Conservation (phyloP, 2,113 vertebrate species). For the Mormoops blainvillei region DNA sequence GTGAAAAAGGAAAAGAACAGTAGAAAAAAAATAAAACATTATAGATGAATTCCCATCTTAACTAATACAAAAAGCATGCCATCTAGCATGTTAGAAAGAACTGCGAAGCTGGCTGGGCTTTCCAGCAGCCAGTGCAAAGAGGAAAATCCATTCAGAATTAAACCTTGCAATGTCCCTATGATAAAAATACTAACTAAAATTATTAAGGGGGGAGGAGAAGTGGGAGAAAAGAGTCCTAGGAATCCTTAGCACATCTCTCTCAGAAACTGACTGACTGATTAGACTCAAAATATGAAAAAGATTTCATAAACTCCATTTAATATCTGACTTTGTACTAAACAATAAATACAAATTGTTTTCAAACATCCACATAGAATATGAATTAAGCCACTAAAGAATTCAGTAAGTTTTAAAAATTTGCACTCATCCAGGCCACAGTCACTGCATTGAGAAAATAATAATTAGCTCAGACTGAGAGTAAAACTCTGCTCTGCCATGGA, state of each 20-base stretch:
- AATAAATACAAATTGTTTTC: neutral
- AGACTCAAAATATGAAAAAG: neutral
- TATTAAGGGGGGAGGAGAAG: neutral
- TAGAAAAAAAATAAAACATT: neutral
- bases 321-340: neutral
- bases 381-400: constrained; percentile 2
- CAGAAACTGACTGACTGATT: neutral
- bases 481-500: neutral
- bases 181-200: neutral
- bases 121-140: neutral
- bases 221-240: neutral
- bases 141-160: neutral
- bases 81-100: neutral
- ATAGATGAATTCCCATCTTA: neutral
- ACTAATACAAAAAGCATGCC: neutral
- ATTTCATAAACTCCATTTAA: neutral
- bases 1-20: neutral
- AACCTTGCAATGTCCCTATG: neutral
- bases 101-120: neutral
- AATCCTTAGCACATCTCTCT: neutral
- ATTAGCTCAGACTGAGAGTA: neutral
- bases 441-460: neutral
- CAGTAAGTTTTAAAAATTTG: neutral
- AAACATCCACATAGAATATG: neutral
- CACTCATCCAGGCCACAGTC: neutral